A percentile compares a stretch with the other conserved stretches of the same genome.
Conservation (phyloP, 2,797 vertebrate species). For the Enteromius anoplus region DNA sequence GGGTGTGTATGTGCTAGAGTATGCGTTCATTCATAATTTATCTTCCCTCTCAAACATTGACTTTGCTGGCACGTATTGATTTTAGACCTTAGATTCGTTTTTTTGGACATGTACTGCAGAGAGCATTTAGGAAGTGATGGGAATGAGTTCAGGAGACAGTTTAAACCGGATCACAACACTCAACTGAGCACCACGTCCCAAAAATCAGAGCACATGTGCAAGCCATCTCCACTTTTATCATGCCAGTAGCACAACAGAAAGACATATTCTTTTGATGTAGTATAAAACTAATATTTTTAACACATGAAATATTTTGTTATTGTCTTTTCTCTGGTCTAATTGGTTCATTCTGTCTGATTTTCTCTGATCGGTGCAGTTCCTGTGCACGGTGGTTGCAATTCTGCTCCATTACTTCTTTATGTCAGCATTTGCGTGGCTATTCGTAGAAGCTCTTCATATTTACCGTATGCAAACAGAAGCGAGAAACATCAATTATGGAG, state of each 20-base stretch:
- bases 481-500: conserved; percentile 93
- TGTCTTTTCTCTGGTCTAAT: neutral
- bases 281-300: neutral
- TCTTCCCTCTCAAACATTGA: conserved; percentile 21
- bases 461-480: conserved; percentile 98
- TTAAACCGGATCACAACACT: neutral
- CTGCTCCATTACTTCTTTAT: conserved; percentile 99
- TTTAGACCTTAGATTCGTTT: conserved; percentile 15
- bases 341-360: conserved; percentile 17
- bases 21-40: conserved; percentile 55
- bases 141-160: neutral
- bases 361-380: conserved; percentile 77
- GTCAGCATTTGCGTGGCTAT: conserved; percentile 95
- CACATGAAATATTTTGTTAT: neutral
- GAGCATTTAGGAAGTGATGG: neutral
- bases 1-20: conserved; percentile 37
- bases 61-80: conserved; percentile 27
- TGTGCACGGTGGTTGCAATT: conserved; percentile 96
- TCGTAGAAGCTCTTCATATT: conserved; percentile 95
- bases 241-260: neutral
- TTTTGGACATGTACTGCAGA: neutral
- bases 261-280: neutral
- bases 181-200: neutral
- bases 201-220: neutral
- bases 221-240: neutral